Base-by-base conservation (phyloP, 2,888 invertebrate genomes). In the Drosophila testacea region DNA sequence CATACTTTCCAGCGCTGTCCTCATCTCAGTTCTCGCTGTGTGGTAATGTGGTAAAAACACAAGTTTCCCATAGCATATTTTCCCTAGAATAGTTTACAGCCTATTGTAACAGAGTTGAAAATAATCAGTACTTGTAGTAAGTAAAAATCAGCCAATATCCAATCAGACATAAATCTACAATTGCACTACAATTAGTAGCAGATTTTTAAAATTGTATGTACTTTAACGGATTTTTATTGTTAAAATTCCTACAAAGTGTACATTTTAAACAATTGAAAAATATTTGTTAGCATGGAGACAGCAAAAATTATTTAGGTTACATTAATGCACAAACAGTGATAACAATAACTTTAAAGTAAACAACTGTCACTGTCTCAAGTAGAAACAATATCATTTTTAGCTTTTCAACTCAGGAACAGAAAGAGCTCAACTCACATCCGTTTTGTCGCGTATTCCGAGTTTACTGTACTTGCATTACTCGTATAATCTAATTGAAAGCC, bases 401-500 rank as follows among this genome's bases (percentile, higher is more conserved):
- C 13, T 54, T 41, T 30, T 11, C 11, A 54, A 30, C 10, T 7
- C 41, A 41, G 6, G 11, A 36, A 13, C 4, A 10, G 9, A 11
- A 11, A 7, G 11, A 44, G 16, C 36, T 46, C 6, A 52, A 6
- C 22, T 32, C 13, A 30, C 28, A 55, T 32, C 11, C 22, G 47
- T 6, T 27, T 36, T 57, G 28, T 39, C 11, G 44, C 27, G 22
- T 73, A 73, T 57, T 38, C 41, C 36, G 22, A 52, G 47, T 36
- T 48, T 36, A 60, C 55, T 38, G 11, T 59, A 16, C 50, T 42
- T 48, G 51, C 51, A 60, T 48, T 60, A 64, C 50, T 50, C 50
- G 50, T 36, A 36, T 42, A 70, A 73, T 54, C 39, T 52, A 61
- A 76, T 70, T 76, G 60, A 61, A 64, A 64, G 32, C 28, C 46